Evolutionary conservation across 30 jellyfish, hydroid and myxozoan genomes (phyloP), one percentile per base, ranked within the genome.

Genomic region (Hydractinia symbiolongicarpus): DNA sequence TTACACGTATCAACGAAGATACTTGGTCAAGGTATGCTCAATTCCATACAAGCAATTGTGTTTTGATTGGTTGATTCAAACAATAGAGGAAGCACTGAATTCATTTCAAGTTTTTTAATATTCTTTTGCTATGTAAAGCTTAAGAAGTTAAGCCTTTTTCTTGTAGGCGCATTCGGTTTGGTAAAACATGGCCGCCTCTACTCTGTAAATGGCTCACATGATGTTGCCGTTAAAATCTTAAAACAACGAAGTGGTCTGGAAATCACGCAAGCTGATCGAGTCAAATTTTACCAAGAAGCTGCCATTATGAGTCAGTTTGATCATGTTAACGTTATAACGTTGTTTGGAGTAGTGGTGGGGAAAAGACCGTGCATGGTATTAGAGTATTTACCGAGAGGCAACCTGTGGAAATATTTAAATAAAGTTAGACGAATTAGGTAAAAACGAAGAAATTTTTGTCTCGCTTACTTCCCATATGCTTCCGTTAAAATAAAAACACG

Each of bases 251-350:
- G 66, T 19, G 72, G 95, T 6, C 82, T 95, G 5, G 53, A 61
- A 19, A 61, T 77, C 15, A 17, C 79, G 16, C 54, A 77, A 53
- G 87, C 69, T 57, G 98, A 91, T 76, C 79, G 98, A 79, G 89
- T 91, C 55, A 86, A 79, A 68, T 91, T 91, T 78, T 78, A 82
- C 49, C 96, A 91, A 81, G 98, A 91, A 79, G 98, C 98, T 21
- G 98, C 96, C 14, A 91, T 91, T 14, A 91, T 91, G 98, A 91
- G 95, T 53, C 98, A 91, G 62, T 91, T 91, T 79, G 96, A 89
- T 19, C 96, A 91, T 58, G 87, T 85, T 81, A 91, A 91, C 61
- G 98, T 91, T 30, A 83, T 91, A 7, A 68, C 75, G 73, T 76
- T 91, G 92, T 91, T 67, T 83, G 98, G 98, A 4, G 95, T 91